Evolutionary conservation across 2,797 vertebrate genomes (phyloP).

Genomic region (Chlorospingus semifuscus): DNA sequence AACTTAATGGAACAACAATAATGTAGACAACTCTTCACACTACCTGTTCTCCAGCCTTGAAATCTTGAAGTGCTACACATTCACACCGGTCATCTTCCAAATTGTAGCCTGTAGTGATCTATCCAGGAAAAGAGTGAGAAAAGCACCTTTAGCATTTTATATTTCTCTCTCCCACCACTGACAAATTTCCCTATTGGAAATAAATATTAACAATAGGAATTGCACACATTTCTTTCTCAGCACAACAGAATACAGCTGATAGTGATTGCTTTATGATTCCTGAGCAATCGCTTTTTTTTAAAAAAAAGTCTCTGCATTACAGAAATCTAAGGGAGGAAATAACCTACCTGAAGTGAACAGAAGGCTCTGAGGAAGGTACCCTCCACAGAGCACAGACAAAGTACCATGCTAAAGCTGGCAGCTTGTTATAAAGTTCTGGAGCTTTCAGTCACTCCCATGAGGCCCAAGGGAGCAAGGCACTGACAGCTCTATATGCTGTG

Average conservation of each 20-base stretch:
- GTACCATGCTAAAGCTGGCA: background rate
- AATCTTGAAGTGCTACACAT: slow-evolving; percentile 93
- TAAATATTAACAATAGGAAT: background rate
- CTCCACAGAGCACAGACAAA: background rate
- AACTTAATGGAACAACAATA: background rate
- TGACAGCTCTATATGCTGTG: slow-evolving; percentile 2
- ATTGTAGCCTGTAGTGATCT: slow-evolving; percentile 99
- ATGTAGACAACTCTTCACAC: background rate
- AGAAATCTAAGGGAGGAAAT: background rate
- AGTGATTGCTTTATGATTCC: background rate
- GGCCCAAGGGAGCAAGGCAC: background rate
- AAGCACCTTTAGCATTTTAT: background rate
- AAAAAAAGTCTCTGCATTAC: background rate
- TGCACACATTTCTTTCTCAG: background rate
- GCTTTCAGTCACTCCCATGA: background rate
- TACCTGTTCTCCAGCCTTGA: slow-evolving; percentile 92
- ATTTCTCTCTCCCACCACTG: background rate
- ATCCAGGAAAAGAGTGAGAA: slow-evolving; percentile 30
- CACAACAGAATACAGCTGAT: background rate
- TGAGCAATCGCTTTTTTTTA: background rate
- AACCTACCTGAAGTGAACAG: background rate
- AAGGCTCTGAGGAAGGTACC: background rate
- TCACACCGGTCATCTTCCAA: slow-evolving; percentile 97
- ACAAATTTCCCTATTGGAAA: background rate
- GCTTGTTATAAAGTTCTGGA: background rate